phyloP scores from a whole-genome alignment of 2,797 vertebrate species.

The Rhodeus uyekii region DNA sequence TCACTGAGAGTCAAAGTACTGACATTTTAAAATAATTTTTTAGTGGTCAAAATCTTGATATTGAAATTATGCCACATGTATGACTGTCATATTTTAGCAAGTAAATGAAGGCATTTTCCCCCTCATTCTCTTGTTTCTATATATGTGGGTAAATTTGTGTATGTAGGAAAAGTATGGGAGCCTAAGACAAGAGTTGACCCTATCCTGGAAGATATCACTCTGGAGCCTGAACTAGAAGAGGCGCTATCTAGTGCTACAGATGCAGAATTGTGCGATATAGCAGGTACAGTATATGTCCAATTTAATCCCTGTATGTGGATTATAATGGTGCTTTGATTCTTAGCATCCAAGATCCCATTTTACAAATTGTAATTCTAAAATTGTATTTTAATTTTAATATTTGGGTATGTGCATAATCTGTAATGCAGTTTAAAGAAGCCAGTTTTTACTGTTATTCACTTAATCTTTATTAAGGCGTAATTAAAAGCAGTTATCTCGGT shows the following conservation, averaged over 20 bases:
- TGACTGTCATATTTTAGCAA: background rate
- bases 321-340: background rate
- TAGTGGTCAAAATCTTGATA: background rate
- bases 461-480: background rate
- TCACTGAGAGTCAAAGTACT: background rate
- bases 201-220: slow-evolving; percentile 89
- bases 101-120: background rate
- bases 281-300: slow-evolving; percentile 78
- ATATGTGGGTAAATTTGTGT: no score
- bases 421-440: no score
- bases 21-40: background rate
- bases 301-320: background rate
- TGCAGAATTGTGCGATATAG: slow-evolving; percentile 96
- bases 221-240: slow-evolving; percentile 97
- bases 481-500: background rate
- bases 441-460: background rate
- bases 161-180: slow-evolving; percentile 88
- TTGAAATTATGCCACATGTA: background rate
- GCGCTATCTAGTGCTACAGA: slow-evolving; percentile 92
- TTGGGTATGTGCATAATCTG: no score
- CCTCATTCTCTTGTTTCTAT: background rate
- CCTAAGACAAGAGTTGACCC: slow-evolving; percentile 91
- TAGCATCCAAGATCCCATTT: background rate
- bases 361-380: background rate
- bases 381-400: no score